Conservation (phyloP, 1,140 invertebrate genomes). For the Wiebesia pumilae region DNA sequence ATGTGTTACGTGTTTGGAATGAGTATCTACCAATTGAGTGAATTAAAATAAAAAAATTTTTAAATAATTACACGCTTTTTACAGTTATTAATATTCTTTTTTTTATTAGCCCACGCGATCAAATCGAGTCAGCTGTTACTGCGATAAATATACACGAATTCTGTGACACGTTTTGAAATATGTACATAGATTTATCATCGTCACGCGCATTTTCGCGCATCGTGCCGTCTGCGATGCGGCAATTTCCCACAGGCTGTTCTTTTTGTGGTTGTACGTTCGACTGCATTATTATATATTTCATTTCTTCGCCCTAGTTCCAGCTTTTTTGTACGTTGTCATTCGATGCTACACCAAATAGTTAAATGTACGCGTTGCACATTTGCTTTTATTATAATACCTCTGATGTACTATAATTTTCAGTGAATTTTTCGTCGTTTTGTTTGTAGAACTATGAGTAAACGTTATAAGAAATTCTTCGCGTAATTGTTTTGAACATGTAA, state of each 20-base stretch:
- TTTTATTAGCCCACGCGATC: not conserved
- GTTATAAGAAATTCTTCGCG: too few relatives aligned
- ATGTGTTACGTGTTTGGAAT: too few relatives aligned
- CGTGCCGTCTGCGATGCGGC: conserved; percentile 56
- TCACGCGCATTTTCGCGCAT: conserved; percentile 62
- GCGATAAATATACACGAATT: conserved; percentile 1
- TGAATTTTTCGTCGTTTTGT: not conserved
- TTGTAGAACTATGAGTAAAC: too few relatives aligned
- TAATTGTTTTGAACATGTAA: too few relatives aligned
- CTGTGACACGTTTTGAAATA: conserved; percentile 25
- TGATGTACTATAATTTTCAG: not conserved
- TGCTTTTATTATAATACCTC: not conserved
- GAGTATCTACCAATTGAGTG: not conserved
- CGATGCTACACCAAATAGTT: not conserved
- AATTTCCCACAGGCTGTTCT: conserved; percentile 64
- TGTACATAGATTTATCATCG: conserved; percentile 70
- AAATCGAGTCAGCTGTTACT: not conserved
- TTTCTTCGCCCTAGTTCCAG: not conserved
- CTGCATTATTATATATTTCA: not conserved
- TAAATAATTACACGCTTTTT: not conserved
- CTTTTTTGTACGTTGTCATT: not conserved
- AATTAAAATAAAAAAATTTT: not conserved
- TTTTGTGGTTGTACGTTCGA: conserved; percentile 15
- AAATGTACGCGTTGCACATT: not conserved
- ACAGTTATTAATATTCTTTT: not conserved